These are phyloP conservation scores for Coptodon rendalli DNA, from an alignment of 2,113 vertebrate genomes.

Conservation along the genomic window DNA sequence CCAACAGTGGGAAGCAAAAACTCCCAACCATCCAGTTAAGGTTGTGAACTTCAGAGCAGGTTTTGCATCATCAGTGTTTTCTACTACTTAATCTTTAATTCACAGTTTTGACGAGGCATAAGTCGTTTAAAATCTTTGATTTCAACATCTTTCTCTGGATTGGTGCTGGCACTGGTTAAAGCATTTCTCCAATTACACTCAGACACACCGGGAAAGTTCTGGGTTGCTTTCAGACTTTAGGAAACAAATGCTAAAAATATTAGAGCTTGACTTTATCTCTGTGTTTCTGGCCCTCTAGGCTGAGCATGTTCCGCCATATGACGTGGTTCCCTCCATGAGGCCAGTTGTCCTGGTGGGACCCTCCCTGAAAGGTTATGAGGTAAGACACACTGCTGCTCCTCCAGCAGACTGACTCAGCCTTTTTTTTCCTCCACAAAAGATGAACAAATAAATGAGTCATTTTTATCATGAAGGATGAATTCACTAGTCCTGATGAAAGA, in stretches of 20 bases:
- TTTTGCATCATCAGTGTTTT: not conserved
- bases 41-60: not conserved
- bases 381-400: slow-evolving; percentile 37
- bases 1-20: not conserved
- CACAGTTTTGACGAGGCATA: not conserved
- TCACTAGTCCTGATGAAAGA: not conserved
- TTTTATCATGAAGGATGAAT: not conserved
- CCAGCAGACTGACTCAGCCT: not conserved
- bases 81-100: not conserved
- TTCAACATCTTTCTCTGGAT: not conserved
- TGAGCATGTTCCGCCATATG: slow-evolving; percentile 94
- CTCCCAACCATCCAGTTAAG: not conserved
- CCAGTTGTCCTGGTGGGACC: slow-evolving; percentile 96
- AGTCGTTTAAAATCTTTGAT: not conserved
- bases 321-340: slow-evolving; percentile 97
- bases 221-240: not conserved
- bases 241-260: not conserved
- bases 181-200: not conserved
- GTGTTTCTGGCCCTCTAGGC: slow-evolving; percentile 66
- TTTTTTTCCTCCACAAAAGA: not conserved
- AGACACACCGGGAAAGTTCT: not conserved
- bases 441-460: not conserved
- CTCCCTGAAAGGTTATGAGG: slow-evolving; percentile 98
- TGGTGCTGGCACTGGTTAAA: not conserved
- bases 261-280: not conserved